Conservation (phyloP, 2,113 vertebrate species). For the Plectropomus leopardus region DNA sequence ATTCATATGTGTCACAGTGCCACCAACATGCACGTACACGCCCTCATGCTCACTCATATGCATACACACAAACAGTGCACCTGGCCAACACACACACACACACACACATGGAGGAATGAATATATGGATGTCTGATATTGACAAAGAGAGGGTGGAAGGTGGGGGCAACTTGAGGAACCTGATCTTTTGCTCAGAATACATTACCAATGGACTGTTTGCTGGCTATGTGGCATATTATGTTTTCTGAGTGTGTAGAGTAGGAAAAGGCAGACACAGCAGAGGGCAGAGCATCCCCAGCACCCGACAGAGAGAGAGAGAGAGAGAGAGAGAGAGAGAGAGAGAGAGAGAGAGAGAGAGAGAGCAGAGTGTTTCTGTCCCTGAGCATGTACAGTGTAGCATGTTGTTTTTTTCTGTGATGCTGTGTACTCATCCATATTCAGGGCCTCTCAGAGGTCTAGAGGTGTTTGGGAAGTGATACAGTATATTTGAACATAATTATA, state of each 20-base stretch:
- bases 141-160: constrained; percentile 32
- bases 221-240: constrained; percentile 69
- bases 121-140: constrained; percentile 32
- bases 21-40: constrained; percentile 34
- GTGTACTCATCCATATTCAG: background rate
- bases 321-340: background rate
- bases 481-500: too few species aligned
- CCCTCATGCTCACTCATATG: constrained; percentile 17
- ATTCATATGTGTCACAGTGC: constrained; percentile 71
- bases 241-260: constrained; percentile 57
- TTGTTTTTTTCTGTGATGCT: constrained; percentile 19
- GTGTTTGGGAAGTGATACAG: background rate
- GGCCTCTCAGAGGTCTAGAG: background rate
- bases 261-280: constrained; percentile 66
- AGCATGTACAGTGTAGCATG: constrained; percentile 3
- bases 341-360: background rate
- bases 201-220: constrained; percentile 50
- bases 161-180: constrained; percentile 64
- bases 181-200: constrained; percentile 67
- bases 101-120: constrained; percentile 4
- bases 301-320: background rate
- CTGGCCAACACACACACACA: background rate
- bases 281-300: constrained; percentile 58
- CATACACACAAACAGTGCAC: constrained; percentile 2
- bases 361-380: background rate